Percentiles rank a stretch among this genome's conserved stretches.
These are phyloP conservation scores for Chionoecetes opilio DNA, from an alignment of 1,140 invertebrate genomes.

Conservation along the genomic window DNA sequence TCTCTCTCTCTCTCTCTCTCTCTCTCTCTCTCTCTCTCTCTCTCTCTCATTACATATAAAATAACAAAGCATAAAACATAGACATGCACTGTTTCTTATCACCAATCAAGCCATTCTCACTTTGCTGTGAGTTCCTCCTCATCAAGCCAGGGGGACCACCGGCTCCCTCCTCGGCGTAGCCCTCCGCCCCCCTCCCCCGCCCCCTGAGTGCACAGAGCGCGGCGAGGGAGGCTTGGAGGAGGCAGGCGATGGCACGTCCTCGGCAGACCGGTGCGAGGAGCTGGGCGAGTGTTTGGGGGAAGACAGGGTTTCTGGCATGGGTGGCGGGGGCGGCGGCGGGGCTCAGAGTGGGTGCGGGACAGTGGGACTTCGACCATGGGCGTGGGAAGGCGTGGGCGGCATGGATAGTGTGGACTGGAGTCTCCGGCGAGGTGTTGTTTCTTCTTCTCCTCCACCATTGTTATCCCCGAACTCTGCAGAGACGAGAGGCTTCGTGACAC, in stretches of 20 bases:
- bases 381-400: conserved; percentile 58
- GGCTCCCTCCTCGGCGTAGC: conserved; percentile 86
- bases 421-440: neutral
- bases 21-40: no score
- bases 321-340: conserved; percentile 87
- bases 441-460: neutral
- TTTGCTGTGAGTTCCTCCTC: conserved; percentile 66
- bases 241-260: conserved; percentile 23
- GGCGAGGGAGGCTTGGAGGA: conserved; percentile 80
- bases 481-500: neutral
- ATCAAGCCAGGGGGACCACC: conserved; percentile 86
- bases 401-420: conserved; percentile 67
- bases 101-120: conserved; percentile 60
- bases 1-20: no score
- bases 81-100: no score
- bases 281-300: conserved; percentile 49
- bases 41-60: no score
- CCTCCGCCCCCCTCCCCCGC: conserved; percentile 81
- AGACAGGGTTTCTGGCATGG: conserved; percentile 83
- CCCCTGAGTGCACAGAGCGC: conserved; percentile 10
- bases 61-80: no score
- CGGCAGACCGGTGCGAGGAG: conserved; percentile 9
- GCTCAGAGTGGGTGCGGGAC: conserved; percentile 51
- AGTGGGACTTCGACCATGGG: conserved; percentile 41
- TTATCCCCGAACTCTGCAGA: conserved; percentile 65